Evolutionary conservation across 2,797 vertebrate genomes (phyloP), one percentile per base, ranked within the genome.

Genomic region (Chlorospingus flavigularis): DNA sequence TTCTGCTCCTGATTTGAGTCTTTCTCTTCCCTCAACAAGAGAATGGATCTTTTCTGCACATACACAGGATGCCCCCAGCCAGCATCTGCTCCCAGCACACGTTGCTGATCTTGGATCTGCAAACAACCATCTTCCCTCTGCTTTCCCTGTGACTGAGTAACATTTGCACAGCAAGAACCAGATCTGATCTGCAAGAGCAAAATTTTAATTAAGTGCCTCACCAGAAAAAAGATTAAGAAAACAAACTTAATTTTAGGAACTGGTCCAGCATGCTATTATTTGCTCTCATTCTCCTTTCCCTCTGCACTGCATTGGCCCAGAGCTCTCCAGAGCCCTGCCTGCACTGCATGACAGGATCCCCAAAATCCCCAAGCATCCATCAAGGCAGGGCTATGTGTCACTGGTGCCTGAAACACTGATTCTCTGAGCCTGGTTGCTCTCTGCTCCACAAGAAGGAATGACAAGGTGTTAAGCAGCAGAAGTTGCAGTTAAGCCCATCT

Each of bases 381-480:
- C 54, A 68, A 57, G 53, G 26, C 71, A 39, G 2, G 3, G 30
- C 30, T 24, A 13, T 3, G 40, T 71, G 78, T 60, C 74, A 82
- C 15, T 1, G 0, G 30, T 35, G 42, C 28, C 60, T 18, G 26
- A 33, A 65, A 74, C 7, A 2, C 51, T 3, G 25, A n/a, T 40
- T 82, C 53, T 54, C 81, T 86, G 42, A 87, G 71, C 78, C 72
- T 31, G 28, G 65, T 7, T 71, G 53, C 71, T 87, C 84, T 66
- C 63, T 76, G 83, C 81, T 83, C 84, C 47, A 33, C 45, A 60
- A 91, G 89, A 42, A 83, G 54, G 71, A 86, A 45, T 75, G 82
- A 93, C 66, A 95, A 92, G 73, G 82, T 78, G 82, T 94, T 92
- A 91, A 92, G 85, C 75, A 90, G 70, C 55, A 83, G 43, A 67